phyloP scores from a whole-genome alignment of 2,113 vertebrate genomes.

The Azemiops feae region DNA sequence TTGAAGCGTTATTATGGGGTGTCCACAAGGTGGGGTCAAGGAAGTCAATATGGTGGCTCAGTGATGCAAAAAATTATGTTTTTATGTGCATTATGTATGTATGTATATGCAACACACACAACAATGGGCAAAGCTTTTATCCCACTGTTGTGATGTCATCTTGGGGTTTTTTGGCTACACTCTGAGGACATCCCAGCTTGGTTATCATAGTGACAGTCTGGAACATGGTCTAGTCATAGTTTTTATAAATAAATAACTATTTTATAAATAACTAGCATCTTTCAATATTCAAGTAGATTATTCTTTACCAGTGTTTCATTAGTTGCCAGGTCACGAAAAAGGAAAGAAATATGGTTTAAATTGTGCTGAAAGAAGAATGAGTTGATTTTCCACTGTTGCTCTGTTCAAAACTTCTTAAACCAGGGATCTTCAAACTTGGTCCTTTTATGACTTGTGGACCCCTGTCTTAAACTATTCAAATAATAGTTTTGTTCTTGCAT shows the following conservation, averaged over 20 bases:
- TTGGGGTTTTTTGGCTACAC: neutral
- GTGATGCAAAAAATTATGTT: neutral
- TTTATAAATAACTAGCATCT: neutral
- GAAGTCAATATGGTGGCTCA: neutral
- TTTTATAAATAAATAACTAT: neutral
- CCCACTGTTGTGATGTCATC: neutral
- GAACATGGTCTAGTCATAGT: neutral
- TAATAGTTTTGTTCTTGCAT: neutral
- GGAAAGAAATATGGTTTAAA: neutral
- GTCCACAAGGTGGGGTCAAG: neutral
- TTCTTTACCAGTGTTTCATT: neutral
- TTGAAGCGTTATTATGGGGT: neutral
- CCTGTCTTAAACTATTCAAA: neutral
- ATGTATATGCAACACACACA: neutral
- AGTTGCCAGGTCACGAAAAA: neutral
- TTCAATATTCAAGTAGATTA: neutral
- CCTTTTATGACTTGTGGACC: too few species aligned
- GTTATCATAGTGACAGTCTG: neutral
- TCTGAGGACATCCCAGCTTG: neutral
- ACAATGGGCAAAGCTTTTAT: neutral
- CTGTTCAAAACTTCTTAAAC: neutral
- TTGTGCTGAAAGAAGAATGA: neutral
- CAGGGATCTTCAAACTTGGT: too few species aligned
- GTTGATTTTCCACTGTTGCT: neutral
- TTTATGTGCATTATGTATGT: neutral